These are phyloP conservation scores for Microtus montanus DNA, from an alignment of 2,113 vertebrate species.

Conservation along the genomic window DNA sequence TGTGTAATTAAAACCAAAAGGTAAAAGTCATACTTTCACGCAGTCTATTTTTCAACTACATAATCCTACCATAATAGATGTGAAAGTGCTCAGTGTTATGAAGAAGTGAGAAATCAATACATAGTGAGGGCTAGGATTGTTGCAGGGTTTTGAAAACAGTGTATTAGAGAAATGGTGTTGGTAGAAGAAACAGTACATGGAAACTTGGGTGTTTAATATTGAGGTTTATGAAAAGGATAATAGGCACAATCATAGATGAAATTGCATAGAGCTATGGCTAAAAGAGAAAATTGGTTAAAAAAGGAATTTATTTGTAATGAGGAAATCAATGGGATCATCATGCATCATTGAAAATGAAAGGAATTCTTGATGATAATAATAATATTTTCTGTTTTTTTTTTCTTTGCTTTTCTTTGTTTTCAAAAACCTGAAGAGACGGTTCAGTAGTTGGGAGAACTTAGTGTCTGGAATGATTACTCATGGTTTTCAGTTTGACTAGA, in stretches of 20 bases:
- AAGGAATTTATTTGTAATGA: neutral
- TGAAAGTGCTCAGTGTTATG: neutral
- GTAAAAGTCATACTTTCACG: neutral
- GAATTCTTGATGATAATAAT: too few species aligned
- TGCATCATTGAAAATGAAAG: neutral
- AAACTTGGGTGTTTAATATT: neutral
- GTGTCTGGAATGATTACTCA: too few species aligned
- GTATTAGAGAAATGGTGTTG: neutral
- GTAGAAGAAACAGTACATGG: neutral
- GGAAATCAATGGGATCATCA: neutral
- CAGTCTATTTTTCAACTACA: neutral
- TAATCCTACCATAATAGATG: neutral
- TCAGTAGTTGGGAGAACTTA: neutral
- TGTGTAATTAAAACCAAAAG: conserved; percentile 18
- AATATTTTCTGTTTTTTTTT: neutral
- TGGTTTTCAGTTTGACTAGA: neutral
- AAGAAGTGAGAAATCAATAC: neutral
- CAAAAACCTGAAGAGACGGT: neutral
- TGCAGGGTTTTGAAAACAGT: neutral
- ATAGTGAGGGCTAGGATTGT: neutral
- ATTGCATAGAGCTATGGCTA: neutral
- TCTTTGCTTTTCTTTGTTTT: neutral
- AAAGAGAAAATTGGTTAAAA: neutral
- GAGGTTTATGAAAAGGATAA: neutral
- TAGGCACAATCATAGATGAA: neutral